These are phyloP conservation scores for Pitta sordida DNA, from an alignment of 2,113 vertebrate genomes.

Conservation along the genomic window DNA sequence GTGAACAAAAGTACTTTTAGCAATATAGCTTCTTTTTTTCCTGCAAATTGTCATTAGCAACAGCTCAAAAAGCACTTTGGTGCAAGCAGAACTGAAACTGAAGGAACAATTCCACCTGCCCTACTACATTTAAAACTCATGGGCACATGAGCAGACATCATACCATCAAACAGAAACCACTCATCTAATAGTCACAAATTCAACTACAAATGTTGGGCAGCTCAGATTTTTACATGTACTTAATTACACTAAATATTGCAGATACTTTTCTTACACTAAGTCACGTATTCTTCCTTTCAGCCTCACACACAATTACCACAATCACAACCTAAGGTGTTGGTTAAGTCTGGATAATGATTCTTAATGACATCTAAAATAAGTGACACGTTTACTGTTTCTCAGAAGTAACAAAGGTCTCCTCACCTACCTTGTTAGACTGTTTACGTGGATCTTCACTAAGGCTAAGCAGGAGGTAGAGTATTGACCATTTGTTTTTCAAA, in stretches of 20 bases:
- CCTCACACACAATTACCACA: not conserved
- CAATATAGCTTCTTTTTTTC: not conserved
- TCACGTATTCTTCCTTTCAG: not conserved
- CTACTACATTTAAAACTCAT: not conserved
- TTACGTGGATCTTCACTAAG: conserved; percentile 96
- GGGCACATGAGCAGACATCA: not conserved
- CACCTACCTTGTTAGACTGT: conserved; percentile 83
- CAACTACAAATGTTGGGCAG: not conserved
- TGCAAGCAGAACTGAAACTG: not conserved
- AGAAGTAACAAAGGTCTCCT: not conserved
- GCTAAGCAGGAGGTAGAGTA: conserved; percentile 94
- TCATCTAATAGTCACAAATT: not conserved
- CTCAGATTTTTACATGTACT: not conserved
- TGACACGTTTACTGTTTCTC: not conserved
- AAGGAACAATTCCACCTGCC: not conserved
- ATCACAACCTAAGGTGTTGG: not conserved
- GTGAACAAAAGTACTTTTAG: not conserved
- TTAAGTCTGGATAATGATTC: not conserved
- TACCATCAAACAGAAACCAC: not conserved
- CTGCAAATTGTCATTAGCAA: not conserved
- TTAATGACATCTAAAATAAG: not conserved
- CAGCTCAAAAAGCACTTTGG: not conserved
- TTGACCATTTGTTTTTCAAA: conserved; percentile 95
- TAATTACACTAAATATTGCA: no score
- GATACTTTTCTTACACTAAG: no score